Evolutionary conservation across 2,113 vertebrate genomes (phyloP).

Genomic region (Strix aluco): DNA sequence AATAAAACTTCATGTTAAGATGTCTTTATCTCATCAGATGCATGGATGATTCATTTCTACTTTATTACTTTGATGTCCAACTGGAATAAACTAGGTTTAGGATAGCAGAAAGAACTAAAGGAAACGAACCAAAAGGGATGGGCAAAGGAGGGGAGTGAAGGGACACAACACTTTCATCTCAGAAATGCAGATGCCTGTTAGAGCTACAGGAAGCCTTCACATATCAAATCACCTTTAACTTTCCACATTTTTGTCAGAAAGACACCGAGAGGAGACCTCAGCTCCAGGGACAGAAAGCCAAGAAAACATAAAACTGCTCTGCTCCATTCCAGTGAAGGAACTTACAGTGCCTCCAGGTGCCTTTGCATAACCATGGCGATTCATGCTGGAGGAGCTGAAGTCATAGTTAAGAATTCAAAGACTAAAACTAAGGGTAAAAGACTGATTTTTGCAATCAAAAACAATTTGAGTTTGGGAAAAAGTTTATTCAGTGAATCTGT

Average conservation of each 20-base stretch:
- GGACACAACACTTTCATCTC: neutral
- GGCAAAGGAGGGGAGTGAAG: neutral
- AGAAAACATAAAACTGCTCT: neutral
- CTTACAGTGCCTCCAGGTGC: neutral
- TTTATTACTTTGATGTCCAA: conserved; percentile 48
- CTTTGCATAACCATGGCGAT: neutral
- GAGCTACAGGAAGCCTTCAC: neutral
- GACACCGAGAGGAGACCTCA: neutral
- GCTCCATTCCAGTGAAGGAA: neutral
- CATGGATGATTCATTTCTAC: conserved; percentile 19
- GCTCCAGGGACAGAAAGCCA: neutral
- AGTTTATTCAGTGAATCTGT: neutral
- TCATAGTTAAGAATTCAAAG: neutral
- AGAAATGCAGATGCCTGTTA: neutral
- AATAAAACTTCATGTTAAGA: conserved; percentile 47
- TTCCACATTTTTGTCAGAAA: neutral
- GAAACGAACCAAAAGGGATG: neutral
- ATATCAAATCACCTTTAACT: neutral
- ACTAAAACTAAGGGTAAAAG: neutral
- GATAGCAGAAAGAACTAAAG: neutral
- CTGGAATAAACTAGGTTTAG: neutral
- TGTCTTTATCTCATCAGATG: conserved; percentile 51
- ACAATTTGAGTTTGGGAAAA: neutral
- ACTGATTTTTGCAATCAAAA: neutral
- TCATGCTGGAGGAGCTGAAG: neutral